These are phyloP conservation scores for Eptatretus burgeri DNA, from an alignment of 2,113 vertebrate species.

Conservation along the genomic window DNA sequence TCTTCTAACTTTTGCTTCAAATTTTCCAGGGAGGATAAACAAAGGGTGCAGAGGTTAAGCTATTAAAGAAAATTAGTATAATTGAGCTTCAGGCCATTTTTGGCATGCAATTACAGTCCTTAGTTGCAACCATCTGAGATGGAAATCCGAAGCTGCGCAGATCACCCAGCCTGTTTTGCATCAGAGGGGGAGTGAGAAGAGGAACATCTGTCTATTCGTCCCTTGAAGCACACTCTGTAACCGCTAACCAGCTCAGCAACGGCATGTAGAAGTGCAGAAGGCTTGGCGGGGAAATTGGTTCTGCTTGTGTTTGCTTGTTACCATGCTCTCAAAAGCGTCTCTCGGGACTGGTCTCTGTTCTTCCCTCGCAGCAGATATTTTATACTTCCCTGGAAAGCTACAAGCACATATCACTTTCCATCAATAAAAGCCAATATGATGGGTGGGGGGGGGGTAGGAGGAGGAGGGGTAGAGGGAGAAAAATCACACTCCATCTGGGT, in stretches of 20 bases:
- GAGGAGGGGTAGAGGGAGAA: too few species aligned
- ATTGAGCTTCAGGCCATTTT: slow-evolving; percentile 2
- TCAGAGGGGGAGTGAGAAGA: not conserved
- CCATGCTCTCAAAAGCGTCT: not conserved
- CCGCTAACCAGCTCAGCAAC: too few species aligned
- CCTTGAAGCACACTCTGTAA: too few species aligned
- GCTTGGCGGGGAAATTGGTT: slow-evolving; percentile 2
- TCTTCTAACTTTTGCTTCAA: not conserved
- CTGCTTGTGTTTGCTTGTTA: slow-evolving; percentile 6
- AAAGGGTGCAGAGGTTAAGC: slow-evolving; percentile 4
- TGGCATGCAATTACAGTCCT: slow-evolving; percentile 6
- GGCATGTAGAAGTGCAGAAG: too few species aligned
- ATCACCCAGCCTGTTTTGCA: slow-evolving; percentile 4
- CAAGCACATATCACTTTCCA: slow-evolving; percentile 6
- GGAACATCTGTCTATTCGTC: not conserved
- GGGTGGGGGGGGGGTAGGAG: too few species aligned
- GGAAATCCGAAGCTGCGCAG: slow-evolving; percentile 3
- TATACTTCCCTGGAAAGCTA: slow-evolving; percentile 1
- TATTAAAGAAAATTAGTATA: slow-evolving; percentile 6
- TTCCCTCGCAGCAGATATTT: not conserved
- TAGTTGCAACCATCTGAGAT: slow-evolving; percentile 7
- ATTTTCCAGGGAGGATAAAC: slow-evolving; percentile 5
- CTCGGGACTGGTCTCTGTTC: not conserved
- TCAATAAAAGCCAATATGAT: slow-evolving; percentile 4
- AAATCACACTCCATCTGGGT: too few species aligned